phyloP scores from a whole-genome alignment of 2,797 vertebrate genomes.

The Anniella stebbinsi region DNA sequence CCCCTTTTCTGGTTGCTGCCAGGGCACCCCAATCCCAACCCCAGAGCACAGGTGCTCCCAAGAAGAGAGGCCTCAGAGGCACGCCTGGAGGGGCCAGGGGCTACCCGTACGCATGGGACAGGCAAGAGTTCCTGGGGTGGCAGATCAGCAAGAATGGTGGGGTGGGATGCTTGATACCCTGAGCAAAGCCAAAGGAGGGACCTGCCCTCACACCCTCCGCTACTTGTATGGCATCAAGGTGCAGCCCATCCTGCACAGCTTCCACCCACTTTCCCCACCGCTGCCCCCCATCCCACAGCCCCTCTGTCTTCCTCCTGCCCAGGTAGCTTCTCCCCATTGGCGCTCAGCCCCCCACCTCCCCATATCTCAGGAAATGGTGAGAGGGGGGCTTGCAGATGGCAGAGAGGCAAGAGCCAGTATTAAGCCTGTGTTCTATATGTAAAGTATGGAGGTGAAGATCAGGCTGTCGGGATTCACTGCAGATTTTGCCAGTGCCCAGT shows the following conservation, averaged over 20 bases:
- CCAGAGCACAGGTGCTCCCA: neutral
- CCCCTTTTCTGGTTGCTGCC: neutral
- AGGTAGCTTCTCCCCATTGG: neutral
- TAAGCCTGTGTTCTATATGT: neutral
- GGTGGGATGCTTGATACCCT: no score
- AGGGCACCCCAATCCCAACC: neutral
- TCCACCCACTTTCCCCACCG: no score
- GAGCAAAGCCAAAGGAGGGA: neutral
- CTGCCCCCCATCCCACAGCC: no score
- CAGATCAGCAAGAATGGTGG: no score
- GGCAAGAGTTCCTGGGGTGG: neutral
- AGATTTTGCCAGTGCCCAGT: neutral
- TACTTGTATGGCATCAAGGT: neutral
- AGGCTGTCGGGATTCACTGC: neutral
- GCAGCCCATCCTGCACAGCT: neutral
- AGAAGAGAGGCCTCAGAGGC: no score
- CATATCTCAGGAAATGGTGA: neutral
- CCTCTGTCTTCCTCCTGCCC: no score
- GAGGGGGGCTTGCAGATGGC: neutral
- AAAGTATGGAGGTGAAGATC: neutral
- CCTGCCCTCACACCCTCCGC: neutral
- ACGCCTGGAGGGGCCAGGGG: neutral
- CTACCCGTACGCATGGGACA: neutral
- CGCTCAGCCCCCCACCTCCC: neutral
- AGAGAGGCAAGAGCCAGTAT: neutral